phyloP scores from a whole-genome alignment of 2,113 vertebrate species.

The Tyto alba region DNA sequence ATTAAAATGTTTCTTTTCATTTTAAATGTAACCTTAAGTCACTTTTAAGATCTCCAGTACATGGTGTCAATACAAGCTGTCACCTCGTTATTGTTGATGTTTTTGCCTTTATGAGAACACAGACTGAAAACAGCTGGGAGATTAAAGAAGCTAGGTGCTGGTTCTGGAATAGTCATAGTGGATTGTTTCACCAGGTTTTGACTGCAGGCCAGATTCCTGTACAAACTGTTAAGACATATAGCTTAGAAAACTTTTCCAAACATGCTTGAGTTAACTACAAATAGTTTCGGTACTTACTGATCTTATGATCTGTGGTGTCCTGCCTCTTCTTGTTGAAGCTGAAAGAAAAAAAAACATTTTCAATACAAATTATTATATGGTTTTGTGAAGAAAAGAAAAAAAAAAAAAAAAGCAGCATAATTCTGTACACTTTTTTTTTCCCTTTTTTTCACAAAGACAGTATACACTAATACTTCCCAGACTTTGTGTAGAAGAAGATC shows the following conservation, averaged over 20 bases:
- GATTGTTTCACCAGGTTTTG: neutral
- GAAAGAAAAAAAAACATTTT: neutral
- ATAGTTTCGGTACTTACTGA: constrained; percentile 26
- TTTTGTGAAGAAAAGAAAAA: neutral
- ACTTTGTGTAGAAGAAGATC: neutral
- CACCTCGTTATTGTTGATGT: neutral
- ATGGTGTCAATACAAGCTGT: neutral
- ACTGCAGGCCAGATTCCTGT: neutral
- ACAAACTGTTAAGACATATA: neutral
- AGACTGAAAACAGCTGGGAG: neutral
- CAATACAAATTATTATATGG: neutral
- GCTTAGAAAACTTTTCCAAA: neutral
- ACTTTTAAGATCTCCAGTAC: neutral
- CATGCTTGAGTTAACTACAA: neutral
- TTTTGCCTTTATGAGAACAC: neutral
- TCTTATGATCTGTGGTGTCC: constrained; percentile 20
- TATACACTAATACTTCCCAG: neutral
- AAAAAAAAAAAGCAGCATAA: neutral
- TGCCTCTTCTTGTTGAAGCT: constrained; percentile 47
- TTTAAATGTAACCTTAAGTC: neutral
- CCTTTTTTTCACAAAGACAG: neutral
- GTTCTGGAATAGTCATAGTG: neutral
- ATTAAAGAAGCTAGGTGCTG: neutral
- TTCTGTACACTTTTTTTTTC: neutral
- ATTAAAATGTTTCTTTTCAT: neutral